Conservation (phyloP, 2,113 vertebrate genomes). For the Myiozetetes cayanensis region DNA sequence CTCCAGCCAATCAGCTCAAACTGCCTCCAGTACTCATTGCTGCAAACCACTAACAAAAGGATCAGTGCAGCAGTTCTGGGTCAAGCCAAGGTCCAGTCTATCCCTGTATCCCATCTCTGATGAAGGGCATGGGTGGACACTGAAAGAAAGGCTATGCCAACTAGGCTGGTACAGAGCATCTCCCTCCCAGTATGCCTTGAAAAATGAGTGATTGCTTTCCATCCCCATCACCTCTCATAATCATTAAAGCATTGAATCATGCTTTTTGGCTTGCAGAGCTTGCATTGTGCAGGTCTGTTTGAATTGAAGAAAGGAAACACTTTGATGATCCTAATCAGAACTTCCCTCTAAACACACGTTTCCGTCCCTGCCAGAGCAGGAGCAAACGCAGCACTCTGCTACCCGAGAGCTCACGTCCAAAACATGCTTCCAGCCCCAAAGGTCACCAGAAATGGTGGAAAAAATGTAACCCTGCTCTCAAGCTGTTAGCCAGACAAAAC, state of each 20-base stretch:
- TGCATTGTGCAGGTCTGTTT: neutral
- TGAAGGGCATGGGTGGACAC: neutral
- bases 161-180: neutral
- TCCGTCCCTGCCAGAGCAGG: accelerated
- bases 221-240: neutral
- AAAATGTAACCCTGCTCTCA: neutral
- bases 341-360: neutral
- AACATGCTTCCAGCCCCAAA: neutral
- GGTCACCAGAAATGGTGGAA: neutral
- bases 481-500: neutral
- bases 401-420: neutral
- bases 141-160: neutral
- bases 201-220: neutral
- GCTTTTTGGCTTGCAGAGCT: neutral
- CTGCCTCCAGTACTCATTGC: neutral
- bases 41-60: neutral
- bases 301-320: neutral
- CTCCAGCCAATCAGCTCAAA: neutral
- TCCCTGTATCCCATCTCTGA: neutral
- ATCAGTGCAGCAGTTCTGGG: neutral
- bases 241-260: neutral
- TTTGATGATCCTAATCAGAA: conserved; percentile 44
- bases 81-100: neutral
- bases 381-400: neutral
- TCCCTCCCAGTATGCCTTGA: neutral